Percentiles rank a stretch among this genome's conserved stretches.
phyloP scores from a whole-genome alignment of 2,113 vertebrate species.

The Catharus fuscescens region DNA sequence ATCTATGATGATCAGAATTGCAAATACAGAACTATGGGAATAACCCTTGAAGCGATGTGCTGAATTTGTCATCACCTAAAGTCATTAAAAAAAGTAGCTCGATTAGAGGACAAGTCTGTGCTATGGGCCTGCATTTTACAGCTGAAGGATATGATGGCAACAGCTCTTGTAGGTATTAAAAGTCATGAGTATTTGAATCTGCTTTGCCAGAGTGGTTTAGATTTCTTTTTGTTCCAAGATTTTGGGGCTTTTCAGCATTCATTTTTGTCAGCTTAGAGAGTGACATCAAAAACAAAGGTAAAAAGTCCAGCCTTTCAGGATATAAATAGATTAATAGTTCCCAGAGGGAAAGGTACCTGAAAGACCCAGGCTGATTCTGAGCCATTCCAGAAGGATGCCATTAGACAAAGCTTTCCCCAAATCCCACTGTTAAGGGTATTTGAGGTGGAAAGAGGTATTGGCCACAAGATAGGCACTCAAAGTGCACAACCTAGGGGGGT shows the following conservation, averaged over 20 bases:
- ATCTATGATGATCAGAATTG: not conserved
- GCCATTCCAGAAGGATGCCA: not conserved
- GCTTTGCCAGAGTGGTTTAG: not conserved
- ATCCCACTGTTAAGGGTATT: not conserved
- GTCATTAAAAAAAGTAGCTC: not conserved
- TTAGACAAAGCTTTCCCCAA: not conserved
- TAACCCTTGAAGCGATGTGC: not conserved
- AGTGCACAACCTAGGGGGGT: not conserved
- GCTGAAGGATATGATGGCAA: not conserved
- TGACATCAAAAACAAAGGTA: not conserved
- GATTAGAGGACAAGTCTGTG: not conserved
- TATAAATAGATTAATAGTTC: not conserved
- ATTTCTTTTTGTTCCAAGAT: not conserved
- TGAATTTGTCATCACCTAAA: not conserved
- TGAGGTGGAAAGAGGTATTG: not conserved
- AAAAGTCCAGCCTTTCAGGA: not conserved
- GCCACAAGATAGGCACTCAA: not conserved
- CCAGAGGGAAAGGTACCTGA: not conserved
- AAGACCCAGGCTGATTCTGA: not conserved
- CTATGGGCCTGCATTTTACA: not conserved
- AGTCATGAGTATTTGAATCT: not conserved
- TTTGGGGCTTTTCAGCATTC: not conserved
- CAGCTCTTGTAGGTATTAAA: not conserved
- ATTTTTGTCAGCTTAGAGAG: not conserved
- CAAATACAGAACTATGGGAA: not conserved